Conservation (phyloP, 2,888 invertebrate species). For the Dynastes grantii region DNA sequence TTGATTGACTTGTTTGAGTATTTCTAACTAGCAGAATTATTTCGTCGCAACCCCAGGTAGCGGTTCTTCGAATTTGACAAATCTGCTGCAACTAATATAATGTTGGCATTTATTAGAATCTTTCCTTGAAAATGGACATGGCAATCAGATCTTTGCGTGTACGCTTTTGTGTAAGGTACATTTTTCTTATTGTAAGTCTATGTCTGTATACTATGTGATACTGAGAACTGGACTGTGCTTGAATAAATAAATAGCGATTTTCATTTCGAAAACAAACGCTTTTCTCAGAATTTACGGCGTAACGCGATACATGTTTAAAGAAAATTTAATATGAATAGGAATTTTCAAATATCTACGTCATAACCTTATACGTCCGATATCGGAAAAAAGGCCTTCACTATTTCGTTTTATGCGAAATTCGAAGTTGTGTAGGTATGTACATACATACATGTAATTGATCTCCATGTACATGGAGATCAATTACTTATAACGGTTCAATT, state of each 20-base stretch:
- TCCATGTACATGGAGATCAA: too few species aligned
- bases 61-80: not conserved
- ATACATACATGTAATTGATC: too few species aligned
- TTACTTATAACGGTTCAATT: not conserved
- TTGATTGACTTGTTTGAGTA: constrained; percentile 14
- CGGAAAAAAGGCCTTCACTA: not conserved
- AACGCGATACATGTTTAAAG: not conserved
- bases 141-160: too few species aligned
- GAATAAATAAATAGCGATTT: too few species aligned
- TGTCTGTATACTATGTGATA: too few species aligned
- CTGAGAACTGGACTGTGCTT: too few species aligned
- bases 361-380: constrained; percentile 1
- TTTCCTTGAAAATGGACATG: too few species aligned
- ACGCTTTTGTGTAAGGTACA: not conserved
- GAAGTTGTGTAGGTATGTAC: too few species aligned
- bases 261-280: not conserved
- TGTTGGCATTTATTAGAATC: too few species aligned
- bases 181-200: not conserved
- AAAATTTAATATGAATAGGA: not conserved
- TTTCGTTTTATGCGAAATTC: not conserved
- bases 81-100: too few species aligned
- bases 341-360: not conserved
- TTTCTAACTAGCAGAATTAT: not conserved
- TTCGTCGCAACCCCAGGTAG: not conserved
- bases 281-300: not conserved